Evolutionary conservation across 2,797 vertebrate genomes (phyloP).

Genomic region (Myotis vivesi): DNA sequence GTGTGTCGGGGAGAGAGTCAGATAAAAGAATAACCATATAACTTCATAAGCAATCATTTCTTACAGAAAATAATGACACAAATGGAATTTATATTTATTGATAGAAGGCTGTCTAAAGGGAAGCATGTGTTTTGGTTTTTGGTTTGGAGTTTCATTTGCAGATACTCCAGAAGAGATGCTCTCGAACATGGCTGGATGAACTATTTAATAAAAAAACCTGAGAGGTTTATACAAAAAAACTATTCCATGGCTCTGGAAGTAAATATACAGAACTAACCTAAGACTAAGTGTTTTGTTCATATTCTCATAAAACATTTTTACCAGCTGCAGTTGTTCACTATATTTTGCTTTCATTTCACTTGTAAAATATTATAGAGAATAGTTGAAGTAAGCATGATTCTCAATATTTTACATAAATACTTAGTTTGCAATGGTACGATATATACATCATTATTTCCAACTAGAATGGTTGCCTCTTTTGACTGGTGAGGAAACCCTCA

Average conservation of each 20-base stretch:
- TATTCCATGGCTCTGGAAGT: neutral
- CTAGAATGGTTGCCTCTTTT: neutral
- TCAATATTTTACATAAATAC: neutral
- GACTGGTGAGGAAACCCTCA: neutral
- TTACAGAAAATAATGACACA: neutral
- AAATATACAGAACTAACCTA: neutral
- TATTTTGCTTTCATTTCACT: neutral
- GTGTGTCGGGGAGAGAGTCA: too few relatives aligned
- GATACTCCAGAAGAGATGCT: neutral
- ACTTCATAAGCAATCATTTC: conserved; percentile 19
- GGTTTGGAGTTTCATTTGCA: neutral
- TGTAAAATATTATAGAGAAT: neutral
- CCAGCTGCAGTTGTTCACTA: neutral
- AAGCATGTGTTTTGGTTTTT: neutral
- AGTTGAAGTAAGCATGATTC: neutral
- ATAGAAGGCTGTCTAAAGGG: neutral
- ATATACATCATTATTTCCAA: neutral
- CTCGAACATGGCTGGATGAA: neutral
- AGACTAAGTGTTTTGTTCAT: neutral
- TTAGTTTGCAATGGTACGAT: neutral
- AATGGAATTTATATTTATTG: neutral
- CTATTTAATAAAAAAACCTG: neutral
- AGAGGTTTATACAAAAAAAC: neutral
- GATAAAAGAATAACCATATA: neutral
- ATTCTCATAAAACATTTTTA: neutral